Percentiles rank a stretch among this genome's conserved stretches.
Conservation (phyloP, 2,888 invertebrate species). For the Rutpela maculata region DNA sequence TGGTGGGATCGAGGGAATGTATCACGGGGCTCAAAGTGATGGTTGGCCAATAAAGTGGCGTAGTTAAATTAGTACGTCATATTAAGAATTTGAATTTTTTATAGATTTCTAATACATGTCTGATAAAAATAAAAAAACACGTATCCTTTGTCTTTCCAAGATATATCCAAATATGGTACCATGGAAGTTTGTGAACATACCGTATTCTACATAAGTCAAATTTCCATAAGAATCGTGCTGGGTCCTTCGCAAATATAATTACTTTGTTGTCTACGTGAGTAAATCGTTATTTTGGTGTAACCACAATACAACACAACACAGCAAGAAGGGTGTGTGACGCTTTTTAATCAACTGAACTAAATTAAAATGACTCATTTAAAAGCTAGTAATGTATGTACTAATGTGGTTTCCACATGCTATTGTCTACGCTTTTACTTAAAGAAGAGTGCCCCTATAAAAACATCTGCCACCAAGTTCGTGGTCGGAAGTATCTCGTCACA, state of each 20-base stretch:
- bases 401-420: slow-evolving; percentile 34
- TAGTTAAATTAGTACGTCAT: no score
- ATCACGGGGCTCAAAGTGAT: no score
- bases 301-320: background rate
- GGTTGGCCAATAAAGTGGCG: no score
- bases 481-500: background rate
- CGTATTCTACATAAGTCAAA: no score
- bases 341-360: slow-evolving; percentile 35
- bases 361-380: slow-evolving; percentile 36
- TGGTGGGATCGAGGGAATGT: no score
- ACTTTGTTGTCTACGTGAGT: background rate
- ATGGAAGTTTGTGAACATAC: no score
- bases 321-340: slow-evolving; percentile 10
- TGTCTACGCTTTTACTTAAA: slow-evolving; percentile 17
- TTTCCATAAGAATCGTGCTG: no score
- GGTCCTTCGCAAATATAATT: background rate
- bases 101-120: no score
- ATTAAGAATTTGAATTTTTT: no score
- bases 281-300: slow-evolving; percentile 18
- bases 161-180: no score
- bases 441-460: slow-evolving; percentile 15
- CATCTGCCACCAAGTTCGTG: slow-evolving; percentile 21
- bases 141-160: no score
- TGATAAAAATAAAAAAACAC: no score
- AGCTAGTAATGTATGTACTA: slow-evolving; percentile 18